A percentile compares a stretch with the other conserved stretches of the same genome.
Evolutionary conservation across 1,140 invertebrate species (phyloP).

Genomic region (Drosophila subobscura): DNA sequence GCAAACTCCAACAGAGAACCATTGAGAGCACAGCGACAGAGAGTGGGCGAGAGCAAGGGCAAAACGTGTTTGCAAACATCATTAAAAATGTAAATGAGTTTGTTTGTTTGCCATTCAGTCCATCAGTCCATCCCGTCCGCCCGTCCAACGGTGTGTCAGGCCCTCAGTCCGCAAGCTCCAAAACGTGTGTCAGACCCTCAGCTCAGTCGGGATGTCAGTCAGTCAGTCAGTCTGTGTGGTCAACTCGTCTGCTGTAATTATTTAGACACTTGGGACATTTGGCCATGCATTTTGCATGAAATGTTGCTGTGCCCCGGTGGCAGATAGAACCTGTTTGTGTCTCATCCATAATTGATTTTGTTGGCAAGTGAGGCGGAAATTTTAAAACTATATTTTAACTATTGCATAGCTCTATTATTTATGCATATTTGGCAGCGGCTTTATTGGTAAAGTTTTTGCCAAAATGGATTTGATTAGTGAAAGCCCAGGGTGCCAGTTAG

Average conservation of each 20-base stretch:
- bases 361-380: slow-evolving; percentile 21
- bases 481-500: slow-evolving; percentile 54
- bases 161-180: slow-evolving; percentile 31
- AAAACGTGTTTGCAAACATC: slow-evolving; percentile 69
- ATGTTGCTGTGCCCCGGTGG: slow-evolving; percentile 44
- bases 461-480: slow-evolving; percentile 24
- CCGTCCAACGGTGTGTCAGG: slow-evolving; percentile 1
- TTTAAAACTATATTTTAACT: slow-evolving; percentile 65
- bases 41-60: not conserved
- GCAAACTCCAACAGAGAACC: not conserved
- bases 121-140: slow-evolving; percentile 9
- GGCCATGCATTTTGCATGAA: slow-evolving; percentile 62
- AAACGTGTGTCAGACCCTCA: slow-evolving; percentile 11
- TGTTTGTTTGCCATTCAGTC: slow-evolving; percentile 65
- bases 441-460: slow-evolving; percentile 53
- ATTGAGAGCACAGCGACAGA: no score
- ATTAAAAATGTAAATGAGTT: slow-evolving; percentile 82
- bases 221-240: slow-evolving; percentile 39
- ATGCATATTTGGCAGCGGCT: slow-evolving; percentile 38
- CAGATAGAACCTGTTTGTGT: slow-evolving; percentile 55
- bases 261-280: slow-evolving; percentile 69
- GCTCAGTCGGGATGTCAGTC: slow-evolving; percentile 40
- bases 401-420: slow-evolving; percentile 58
- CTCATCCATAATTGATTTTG: slow-evolving; percentile 75
- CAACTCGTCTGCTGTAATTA: slow-evolving; percentile 63